Base-by-base conservation (phyloP, 1,140 invertebrate species). In the Drosophila rufa region DNA sequence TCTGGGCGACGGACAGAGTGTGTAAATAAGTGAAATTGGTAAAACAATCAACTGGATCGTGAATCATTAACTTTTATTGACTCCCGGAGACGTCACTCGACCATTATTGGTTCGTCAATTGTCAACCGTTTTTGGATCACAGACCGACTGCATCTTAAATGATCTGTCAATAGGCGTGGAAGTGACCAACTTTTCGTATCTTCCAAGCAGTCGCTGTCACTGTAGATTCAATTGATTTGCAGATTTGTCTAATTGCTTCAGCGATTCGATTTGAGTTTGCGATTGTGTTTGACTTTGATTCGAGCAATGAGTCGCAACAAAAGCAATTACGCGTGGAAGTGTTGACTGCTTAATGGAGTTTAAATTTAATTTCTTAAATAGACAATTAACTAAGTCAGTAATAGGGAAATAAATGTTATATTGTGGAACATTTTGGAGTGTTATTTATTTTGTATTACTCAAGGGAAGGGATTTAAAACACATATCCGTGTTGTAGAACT, bases 191-290 rank as follows among this genome's bases (percentile, higher is more conserved):
- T 71, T 71, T 48, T 33, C 25, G 25, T 22, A 33, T 47, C 64
- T 47, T 22, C 19, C 12, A n/a, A 33, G 14, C 25, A 17, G 15
- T 42, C 38, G 53, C 53, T 11, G 36, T 22, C 36, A 42, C 42
- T 73, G 69, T 73, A 60, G 70, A 73, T 51, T 73, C 40, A 73
- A 73, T 73, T 73, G 70, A 74, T 74, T 74, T 73, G 46, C 55
- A 51, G 46, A 73, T 60, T 22, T 73, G 22, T 38, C 46, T 74
- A 74, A 74, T 74, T 69, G 64, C 64, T 19, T 36, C 19, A 33
- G n/a, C 22, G 64, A 69, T 53, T 68, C 25, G 67, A 7, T 14
- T 15, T 60, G 38, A 47, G 33, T 36, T 59, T 36, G 45, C 11
- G n/a, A 33, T 9, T 58, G 51, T 33, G 40, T 71, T 70, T 12